A percentile compares a stretch with the other conserved stretches of the same genome.
Conservation (phyloP, 1,140 invertebrate species). For the Carposina sasakii region DNA sequence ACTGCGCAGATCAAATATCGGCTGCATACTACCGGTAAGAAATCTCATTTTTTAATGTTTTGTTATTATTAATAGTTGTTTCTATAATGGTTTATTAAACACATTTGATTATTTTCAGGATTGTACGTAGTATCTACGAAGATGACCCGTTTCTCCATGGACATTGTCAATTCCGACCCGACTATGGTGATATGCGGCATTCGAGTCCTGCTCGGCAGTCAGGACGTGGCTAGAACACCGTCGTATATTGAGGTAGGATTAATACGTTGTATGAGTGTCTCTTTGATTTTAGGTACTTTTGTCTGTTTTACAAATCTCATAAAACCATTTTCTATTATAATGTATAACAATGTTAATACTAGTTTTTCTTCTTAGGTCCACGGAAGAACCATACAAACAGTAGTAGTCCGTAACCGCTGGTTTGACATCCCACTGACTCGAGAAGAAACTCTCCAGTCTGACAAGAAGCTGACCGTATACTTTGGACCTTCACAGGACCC, state of each 20-base stretch:
- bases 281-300: neutral
- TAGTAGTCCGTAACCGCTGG: constrained; percentile 88
- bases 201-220: constrained; percentile 88
- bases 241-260: constrained; percentile 84
- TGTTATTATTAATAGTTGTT: neutral
- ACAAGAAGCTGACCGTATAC: constrained; percentile 91
- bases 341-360: neutral
- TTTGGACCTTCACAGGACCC: constrained; percentile 94
- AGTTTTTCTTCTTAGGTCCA: constrained; percentile 75
- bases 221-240: constrained; percentile 89
- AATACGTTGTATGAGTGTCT: neutral
- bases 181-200: constrained; percentile 91
- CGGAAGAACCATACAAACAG: constrained; percentile 85
- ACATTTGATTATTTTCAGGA: constrained; percentile 56
- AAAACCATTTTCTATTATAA: constrained; percentile 2
- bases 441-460: constrained; percentile 94
- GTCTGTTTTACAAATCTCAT: neutral
- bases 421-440: constrained; percentile 95
- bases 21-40: constrained; percentile 83
- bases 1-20: constrained; percentile 94
- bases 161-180: constrained; percentile 90
- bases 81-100: neutral
- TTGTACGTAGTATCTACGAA: constrained; percentile 93
- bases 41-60: constrained; percentile 6
- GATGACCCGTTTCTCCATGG: constrained; percentile 89